Base-by-base conservation (phyloP, 1,140 invertebrate genomes). In the Drosophila nebulosa region DNA sequence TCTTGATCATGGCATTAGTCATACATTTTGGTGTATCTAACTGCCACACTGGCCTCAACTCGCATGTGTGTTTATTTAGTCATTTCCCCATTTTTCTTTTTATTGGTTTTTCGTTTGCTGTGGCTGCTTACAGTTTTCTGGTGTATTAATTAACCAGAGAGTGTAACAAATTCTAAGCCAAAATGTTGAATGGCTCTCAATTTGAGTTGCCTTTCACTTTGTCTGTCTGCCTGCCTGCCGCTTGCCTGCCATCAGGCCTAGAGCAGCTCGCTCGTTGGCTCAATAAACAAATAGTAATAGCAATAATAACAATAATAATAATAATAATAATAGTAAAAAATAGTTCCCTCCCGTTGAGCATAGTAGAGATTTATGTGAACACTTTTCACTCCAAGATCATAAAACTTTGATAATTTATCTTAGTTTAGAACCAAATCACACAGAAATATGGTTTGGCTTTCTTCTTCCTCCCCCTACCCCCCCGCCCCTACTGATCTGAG, bases 111-210 rank as follows among this genome's bases (percentile, higher is more conserved):
- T 21, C 16, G 30, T 32, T 21, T 46, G 9, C 16, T 16, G 14
- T 6, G 14, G 14, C 18, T 46, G 16, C 16, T 46, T 46, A 46
- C 18, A 21, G 18, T 46, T 36, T 22, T 64, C 59, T 68, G 74
- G 51, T 66, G 64, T 61, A 76, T 85, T 85, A 85, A 85, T 77
- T 72, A 86, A 76, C 59, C 78, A 80, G 74, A 79, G 61, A 86
- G 73, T 85, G 80, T 85, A 86, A 78, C 80, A 86, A 85, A 85
- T 85, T 74, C 74, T 78, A 86, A 60, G 58, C 42, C 56, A 60
- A 61, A 18, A 42, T 42, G 14, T 42, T 42, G 14, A 42, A 46
- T 18, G 39, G 39, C 39, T 46, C 64, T 27, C 30, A 69, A 68
- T 58, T 57, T 53, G 64, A 66, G 53, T 52, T 65, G 79, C 81